Base-by-base conservation (phyloP, 1,140 invertebrate species). In the Lordiphosa stackelbergi region DNA sequence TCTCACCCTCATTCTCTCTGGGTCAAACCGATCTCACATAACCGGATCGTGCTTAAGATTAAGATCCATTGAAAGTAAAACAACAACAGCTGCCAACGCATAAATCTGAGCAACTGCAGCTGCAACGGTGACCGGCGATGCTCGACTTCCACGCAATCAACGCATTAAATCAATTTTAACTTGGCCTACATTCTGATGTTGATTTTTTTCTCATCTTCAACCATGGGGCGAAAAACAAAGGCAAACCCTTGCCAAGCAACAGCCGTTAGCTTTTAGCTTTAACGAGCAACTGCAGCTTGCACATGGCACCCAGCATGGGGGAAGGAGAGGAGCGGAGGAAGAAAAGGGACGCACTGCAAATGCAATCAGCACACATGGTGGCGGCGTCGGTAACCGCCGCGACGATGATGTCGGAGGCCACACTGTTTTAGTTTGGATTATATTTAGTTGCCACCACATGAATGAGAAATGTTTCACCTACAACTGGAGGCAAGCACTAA, bases 91-190 rank as follows among this genome's bases (percentile, higher is more conserved):
- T 22, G 35, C 35, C 3, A 36, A 11, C n/a, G 64, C 65, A 57
- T 45, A 77, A 77, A 72, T 64, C 63, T 37, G 66, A 54, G 53
- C 47, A 41, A 36, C 28, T 54, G 71, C 70, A 61, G 55, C 59
- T 58, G 69, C 61, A 56, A 48, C 12, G 36, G 22, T 36, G 6
- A n/a, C 34, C 7, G 35, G 41, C 12, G 35, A 38, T 41, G 45
- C 55, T 10, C 46, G 57, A 49, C 70, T 47, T 78, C 65, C 64
- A 57, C 40, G 51, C 74, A 79, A 79, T 81, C 74, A 72, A 62
- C 46, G 64, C 74, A 81, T 81, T 85, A 85, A 85, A 85, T 85
- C 79, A 85, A 75, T 85, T 85, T 85, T 85, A 84, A 81, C 74
- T 85, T 85, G 81, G 79, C 79, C 79, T 85, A 85, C 79, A 48